phyloP scores from a whole-genome alignment of 2,797 vertebrate species.

The Hapalemur alaotrensis region DNA sequence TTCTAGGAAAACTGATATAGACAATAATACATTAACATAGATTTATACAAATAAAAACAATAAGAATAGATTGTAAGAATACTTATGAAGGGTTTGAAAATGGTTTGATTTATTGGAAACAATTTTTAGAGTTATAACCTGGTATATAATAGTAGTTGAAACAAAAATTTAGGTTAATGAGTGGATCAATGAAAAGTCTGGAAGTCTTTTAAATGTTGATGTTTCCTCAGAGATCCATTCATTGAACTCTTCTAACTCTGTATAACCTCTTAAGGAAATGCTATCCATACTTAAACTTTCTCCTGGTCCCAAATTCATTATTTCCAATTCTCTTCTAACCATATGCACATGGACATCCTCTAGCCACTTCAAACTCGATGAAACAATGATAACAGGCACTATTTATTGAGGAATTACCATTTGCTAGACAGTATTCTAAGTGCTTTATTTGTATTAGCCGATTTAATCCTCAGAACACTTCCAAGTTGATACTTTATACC shows the following conservation, averaged over 20 bases:
- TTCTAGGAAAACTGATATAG: constrained; percentile 19
- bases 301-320: not conserved
- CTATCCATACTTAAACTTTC: not conserved
- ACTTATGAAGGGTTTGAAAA: not conserved
- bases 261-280: not conserved
- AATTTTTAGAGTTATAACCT: not conserved
- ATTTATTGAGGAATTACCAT: constrained; percentile 4
- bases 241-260: not conserved
- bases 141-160: not conserved
- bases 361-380: not conserved
- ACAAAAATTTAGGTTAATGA: not conserved
- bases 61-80: not conserved
- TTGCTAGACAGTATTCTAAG: not conserved
- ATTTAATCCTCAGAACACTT: constrained; percentile 28
- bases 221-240: not conserved
- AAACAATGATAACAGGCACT: not conserved
- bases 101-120: not conserved
- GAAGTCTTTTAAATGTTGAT: not conserved
- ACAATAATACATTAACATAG: not conserved
- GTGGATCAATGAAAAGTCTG: not conserved
- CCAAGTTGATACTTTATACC: not conserved
- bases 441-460: not conserved
- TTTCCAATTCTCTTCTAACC: not conserved
- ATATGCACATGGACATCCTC: not conserved
- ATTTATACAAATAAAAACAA: not conserved